A percentile compares a stretch with the other conserved stretches of the same genome.
These are phyloP conservation scores for Brachymystax lenok DNA, from an alignment of 2,797 vertebrate genomes.

Conservation along the genomic window DNA sequence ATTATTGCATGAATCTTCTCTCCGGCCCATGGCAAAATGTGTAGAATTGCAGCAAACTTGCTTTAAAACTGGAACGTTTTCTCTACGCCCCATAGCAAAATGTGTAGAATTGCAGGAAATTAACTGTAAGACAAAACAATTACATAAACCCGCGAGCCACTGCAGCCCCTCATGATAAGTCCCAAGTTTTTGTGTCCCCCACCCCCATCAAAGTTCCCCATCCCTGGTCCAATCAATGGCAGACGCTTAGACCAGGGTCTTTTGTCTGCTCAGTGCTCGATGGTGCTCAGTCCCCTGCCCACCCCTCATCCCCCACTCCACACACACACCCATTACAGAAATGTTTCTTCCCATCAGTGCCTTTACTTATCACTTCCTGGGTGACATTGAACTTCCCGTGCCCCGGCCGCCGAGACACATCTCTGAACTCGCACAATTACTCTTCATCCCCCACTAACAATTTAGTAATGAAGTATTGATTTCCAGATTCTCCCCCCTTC, in stretches of 20 bases:
- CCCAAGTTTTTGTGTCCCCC: too few species aligned
- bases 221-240: conserved; percentile 72
- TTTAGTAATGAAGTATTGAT: conserved; percentile 99
- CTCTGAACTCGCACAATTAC: conserved; percentile 87
- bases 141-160: too few species aligned
- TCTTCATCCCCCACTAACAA: conserved; percentile 97
- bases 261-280: conserved; percentile 67
- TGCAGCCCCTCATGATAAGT: too few species aligned
- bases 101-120: too few species aligned
- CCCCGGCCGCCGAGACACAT: conserved; percentile 85
- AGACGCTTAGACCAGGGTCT: conserved; percentile 66
- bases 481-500: conserved; percentile 87
- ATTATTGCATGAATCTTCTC: too few species aligned
- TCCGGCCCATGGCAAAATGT: too few species aligned
- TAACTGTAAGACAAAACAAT: too few species aligned
- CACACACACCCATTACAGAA: conserved; percentile 67
- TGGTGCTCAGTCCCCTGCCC: conserved; percentile 57
- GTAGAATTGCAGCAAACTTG: too few species aligned
- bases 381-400: conserved; percentile 90
- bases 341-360: conserved; percentile 83
- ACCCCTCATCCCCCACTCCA: conserved; percentile 31
- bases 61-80: too few species aligned
- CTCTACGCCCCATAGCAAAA: too few species aligned
- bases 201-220: too few species aligned
- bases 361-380: conserved; percentile 77